Conservation (phyloP, 2,797 vertebrate species). For the Paratrypauchen microcephalus region DNA sequence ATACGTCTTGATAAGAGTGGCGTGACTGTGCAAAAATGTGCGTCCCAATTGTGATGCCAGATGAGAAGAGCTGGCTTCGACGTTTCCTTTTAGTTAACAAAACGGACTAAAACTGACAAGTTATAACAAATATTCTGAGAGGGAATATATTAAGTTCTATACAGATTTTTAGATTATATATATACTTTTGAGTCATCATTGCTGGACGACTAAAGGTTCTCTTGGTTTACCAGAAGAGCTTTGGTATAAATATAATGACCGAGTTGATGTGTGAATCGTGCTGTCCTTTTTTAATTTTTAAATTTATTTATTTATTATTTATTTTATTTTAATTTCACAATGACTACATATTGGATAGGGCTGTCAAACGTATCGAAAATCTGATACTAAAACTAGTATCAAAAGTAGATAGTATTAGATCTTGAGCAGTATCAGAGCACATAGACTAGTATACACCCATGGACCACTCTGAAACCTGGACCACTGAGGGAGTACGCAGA, state of each 20-base stretch:
- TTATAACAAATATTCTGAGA: background rate
- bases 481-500: too few species aligned
- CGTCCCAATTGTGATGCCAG: background rate
- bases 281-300: too few species aligned
- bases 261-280: too few species aligned
- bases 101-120: background rate
- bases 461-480: too few species aligned
- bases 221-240: background rate
- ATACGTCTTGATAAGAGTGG: background rate
- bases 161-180: background rate
- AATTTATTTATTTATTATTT: too few species aligned
- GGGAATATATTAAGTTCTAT: background rate
- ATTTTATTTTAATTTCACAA: background rate
- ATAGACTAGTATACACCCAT: too few species aligned
- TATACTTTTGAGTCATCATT: background rate
- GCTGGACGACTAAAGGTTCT: background rate
- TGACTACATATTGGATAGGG: too few species aligned
- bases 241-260: too few species aligned
- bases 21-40: slow-evolving; percentile 5
- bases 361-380: too few species aligned
- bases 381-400: too few species aligned
- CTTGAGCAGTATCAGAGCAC: too few species aligned
- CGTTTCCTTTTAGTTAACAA: slow-evolving; percentile 1
- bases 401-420: too few species aligned
- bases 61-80: slow-evolving; percentile 27